Evolutionary conservation across 2,113 vertebrate genomes (phyloP).

Genomic region (Phasianus colchicus): DNA sequence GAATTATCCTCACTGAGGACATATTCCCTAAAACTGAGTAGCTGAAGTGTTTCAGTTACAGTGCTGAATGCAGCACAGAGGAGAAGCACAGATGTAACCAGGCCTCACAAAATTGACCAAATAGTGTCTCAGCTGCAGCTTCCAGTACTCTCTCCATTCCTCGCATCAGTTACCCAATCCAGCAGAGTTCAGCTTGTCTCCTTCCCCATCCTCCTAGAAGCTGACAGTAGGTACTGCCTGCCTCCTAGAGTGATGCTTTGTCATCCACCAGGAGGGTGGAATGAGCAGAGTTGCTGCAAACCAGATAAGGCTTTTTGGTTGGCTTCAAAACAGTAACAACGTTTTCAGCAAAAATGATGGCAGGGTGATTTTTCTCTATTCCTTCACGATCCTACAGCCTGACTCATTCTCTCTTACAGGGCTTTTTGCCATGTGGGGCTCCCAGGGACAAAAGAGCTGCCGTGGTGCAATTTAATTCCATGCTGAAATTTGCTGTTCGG

Average conservation of each 20-base stretch:
- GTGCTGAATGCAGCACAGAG: not conserved
- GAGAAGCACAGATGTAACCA: not conserved
- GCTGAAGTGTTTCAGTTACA: not conserved
- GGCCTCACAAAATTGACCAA: not conserved
- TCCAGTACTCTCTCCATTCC: not conserved
- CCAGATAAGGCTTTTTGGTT: not conserved
- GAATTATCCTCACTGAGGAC: not conserved
- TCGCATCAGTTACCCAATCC: not conserved
- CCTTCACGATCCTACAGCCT: not conserved
- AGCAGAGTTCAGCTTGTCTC: not conserved
- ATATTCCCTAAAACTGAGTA: not conserved
- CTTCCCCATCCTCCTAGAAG: not conserved
- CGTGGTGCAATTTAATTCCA: not conserved
- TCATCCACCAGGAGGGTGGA: not conserved
- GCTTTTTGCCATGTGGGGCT: not conserved
- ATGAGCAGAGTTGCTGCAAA: not conserved
- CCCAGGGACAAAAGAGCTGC: not conserved
- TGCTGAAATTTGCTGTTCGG: accelerated
- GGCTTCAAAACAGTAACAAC: not conserved
- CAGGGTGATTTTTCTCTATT: not conserved
- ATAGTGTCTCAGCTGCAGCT: not conserved
- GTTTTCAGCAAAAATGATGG: not conserved
- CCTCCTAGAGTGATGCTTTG: not conserved
- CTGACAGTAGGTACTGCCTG: not conserved
- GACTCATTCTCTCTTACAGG: not conserved